Evolutionary conservation across 2,888 invertebrate species (phyloP), one percentile per base, ranked within the genome.

Genomic region (Charanyca ferruginea): DNA sequence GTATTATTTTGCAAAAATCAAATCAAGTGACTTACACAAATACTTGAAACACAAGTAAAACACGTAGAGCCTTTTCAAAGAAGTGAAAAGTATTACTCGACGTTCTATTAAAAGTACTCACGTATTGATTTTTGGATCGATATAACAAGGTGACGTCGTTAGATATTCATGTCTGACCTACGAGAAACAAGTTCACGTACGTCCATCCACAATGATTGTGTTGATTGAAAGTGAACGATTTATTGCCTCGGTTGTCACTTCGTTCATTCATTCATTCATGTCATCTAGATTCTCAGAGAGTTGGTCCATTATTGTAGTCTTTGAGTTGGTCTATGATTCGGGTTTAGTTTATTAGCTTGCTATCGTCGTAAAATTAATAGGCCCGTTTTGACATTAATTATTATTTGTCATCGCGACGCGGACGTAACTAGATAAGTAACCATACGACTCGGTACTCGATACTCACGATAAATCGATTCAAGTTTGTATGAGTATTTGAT

Each of bases 71-170:
- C 11, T 7, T 38, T 35, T 25, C 9, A 11, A 18, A 6, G 16
- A 35, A 45, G 11, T 32, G 25, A 45, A 28, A 57, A 57, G 42
- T 57, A 35, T 20, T 28, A 28, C 28, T 52, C 38, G 13, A 23
- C 13, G 16, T 23, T 59, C 49, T 47, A 44, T 63, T 45, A 32
- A 48, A 63, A 59, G 58, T 55, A 55, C 64, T 18, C 8, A 9
- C 16, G 25, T 74, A 75, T 75, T 63, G 74, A 75, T 75, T 77
- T 75, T 75, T 54, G 59, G 74, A 52, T 75, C 73, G 73, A 72
- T 75, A 72, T 32, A 66, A 55, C 48, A 49, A 28, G 23, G 49
- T 69, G 49, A 69, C 70, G 70, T 63, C 74, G 41, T 45, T 57
- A 42, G 38, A 45, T 72, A 55, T 77, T 59, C 45, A 69, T 58